A percentile compares a stretch with the other conserved stretches of the same genome.
Conservation (phyloP, 2,888 invertebrate genomes). For the Diploptera punctata region DNA sequence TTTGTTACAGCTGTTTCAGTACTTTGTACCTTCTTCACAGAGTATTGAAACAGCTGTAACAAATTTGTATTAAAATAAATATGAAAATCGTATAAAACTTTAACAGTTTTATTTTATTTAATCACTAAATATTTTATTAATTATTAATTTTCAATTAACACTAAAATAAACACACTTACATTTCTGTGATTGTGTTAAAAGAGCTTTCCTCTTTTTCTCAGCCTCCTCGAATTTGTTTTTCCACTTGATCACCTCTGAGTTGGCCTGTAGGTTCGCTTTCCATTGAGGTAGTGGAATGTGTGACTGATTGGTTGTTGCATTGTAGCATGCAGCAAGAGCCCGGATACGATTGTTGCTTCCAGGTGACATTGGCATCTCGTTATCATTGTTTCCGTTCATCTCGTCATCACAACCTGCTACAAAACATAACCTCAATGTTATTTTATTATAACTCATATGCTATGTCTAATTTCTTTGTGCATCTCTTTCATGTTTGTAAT, state of each 20-base stretch:
- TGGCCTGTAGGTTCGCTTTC: constrained; percentile 2
- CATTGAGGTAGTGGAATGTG: constrained; percentile 4
- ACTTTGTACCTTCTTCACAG: no score
- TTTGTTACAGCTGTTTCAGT: no score
- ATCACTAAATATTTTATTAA: no score
- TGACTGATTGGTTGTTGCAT: neutral
- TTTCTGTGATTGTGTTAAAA: constrained; percentile 73
- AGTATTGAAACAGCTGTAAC: no score
- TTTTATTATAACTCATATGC: no score
- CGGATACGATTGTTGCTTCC: neutral
- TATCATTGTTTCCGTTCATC: neutral
- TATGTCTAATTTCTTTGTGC: no score
- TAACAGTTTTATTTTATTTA: no score
- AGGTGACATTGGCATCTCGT: neutral
- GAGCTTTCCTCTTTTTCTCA: constrained; percentile 70
- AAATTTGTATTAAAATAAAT: no score
- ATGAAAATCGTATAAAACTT: no score
- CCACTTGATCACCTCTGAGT: constrained; percentile 60
- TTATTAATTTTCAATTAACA: no score
- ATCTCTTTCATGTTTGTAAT: no score
- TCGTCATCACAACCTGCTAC: neutral
- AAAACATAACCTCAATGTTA: no score
- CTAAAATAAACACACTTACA: constrained; percentile 57
- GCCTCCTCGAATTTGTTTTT: constrained; percentile 74
- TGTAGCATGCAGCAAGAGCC: neutral